phyloP scores from a whole-genome alignment of 1,140 invertebrate genomes.

The Acromyrmex charruanus region DNA sequence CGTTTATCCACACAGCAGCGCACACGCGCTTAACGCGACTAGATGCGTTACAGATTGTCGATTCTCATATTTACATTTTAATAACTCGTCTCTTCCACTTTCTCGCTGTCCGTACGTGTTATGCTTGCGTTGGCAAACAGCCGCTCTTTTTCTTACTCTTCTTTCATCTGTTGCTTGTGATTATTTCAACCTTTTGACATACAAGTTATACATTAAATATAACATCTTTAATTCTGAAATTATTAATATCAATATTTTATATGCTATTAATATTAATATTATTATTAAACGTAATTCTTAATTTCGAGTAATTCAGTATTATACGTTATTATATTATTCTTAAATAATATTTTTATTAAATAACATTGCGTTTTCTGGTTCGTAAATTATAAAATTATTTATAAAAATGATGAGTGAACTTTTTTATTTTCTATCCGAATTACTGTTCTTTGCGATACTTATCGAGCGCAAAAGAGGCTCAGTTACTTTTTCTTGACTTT shows the following conservation, averaged over 20 bases:
- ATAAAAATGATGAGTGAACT: not conserved
- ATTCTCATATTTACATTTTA: constrained; percentile 80
- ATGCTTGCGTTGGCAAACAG: constrained; percentile 34
- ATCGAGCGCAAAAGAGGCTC: not conserved
- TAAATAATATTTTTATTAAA: not conserved
- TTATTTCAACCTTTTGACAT: constrained; percentile 7
- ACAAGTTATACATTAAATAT: constrained; percentile 12
- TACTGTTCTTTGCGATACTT: not conserved
- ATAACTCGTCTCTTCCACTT: constrained; percentile 76
- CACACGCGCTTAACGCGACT: constrained; percentile 70
- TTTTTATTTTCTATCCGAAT: not conserved
- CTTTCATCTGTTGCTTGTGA: constrained; percentile 35
- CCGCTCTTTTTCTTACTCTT: constrained; percentile 17
- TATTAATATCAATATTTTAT: constrained; percentile 2
- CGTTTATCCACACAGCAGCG: constrained; percentile 69
- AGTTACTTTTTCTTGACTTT: constrained; percentile 5
- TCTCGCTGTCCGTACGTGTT: constrained; percentile 64
- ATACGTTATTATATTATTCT: not conserved
- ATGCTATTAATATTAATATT: constrained; percentile 12
- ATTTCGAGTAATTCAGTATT: not conserved
- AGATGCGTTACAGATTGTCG: constrained; percentile 76
- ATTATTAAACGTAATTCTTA: not conserved
- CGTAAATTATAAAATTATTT: not conserved
- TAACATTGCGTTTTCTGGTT: not conserved
- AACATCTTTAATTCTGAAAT: not conserved